phyloP scores from a whole-genome alignment of 2,797 vertebrate species.

The Knipowitschia caucasica region DNA sequence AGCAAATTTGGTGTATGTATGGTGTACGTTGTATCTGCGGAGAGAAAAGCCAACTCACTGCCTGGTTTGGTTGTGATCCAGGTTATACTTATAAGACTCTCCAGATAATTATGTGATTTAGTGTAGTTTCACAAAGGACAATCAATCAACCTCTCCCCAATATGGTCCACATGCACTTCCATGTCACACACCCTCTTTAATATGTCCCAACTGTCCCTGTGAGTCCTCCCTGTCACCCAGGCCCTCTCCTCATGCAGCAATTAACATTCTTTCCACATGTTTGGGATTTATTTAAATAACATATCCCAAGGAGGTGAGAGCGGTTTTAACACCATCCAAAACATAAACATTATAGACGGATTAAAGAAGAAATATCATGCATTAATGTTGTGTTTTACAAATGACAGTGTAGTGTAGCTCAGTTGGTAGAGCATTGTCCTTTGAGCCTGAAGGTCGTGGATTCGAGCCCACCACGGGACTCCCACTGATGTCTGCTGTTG shows the following conservation, averaged over 20 bases:
- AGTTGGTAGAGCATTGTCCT: background rate
- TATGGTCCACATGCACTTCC: background rate
- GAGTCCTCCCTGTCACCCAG: conserved; percentile 21
- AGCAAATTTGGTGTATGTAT: too few relatives aligned
- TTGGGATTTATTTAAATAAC: background rate
- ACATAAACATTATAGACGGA: background rate
- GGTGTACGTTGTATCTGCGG: too few relatives aligned
- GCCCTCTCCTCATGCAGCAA: conserved; percentile 6
- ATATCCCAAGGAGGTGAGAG: background rate
- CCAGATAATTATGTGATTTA: too few relatives aligned
- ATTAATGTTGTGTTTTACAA: background rate
- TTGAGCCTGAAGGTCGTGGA: too few relatives aligned
- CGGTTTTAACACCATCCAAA: background rate
- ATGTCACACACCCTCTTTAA: conserved; percentile 1
- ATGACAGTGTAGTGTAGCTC: background rate
- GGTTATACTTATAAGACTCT: background rate
- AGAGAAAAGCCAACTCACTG: too few relatives aligned
- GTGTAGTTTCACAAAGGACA: too few relatives aligned
- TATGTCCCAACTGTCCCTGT: background rate
- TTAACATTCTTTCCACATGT: conserved; percentile 23
- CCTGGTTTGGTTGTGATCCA: too few relatives aligned
- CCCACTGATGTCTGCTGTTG: too few relatives aligned
- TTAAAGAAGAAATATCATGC: background rate
- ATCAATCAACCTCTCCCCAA: background rate
- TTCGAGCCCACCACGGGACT: too few relatives aligned